Conservation (phyloP, 1,140 invertebrate species). For the Nymphalis io region DNA sequence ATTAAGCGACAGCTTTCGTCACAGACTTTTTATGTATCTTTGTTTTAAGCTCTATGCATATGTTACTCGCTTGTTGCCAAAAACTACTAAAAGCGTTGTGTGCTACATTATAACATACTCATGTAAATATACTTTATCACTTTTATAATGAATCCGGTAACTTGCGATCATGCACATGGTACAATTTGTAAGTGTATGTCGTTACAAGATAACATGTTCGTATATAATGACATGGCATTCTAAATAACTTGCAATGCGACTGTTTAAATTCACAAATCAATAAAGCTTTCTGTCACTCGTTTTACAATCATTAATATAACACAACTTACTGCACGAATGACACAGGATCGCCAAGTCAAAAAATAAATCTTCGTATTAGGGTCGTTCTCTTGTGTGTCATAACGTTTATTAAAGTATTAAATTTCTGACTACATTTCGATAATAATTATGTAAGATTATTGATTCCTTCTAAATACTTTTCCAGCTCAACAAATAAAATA, state of each 20-base stretch:
- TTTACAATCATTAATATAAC: slow-evolving; percentile 43
- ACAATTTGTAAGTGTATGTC: slow-evolving; percentile 15
- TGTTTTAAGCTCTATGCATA: slow-evolving; percentile 39
- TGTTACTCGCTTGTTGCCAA: slow-evolving; percentile 39
- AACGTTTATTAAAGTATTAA: too few relatives aligned
- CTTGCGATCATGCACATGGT: slow-evolving; percentile 65
- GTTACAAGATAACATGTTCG: slow-evolving; percentile 13
- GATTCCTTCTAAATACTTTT: too few relatives aligned
- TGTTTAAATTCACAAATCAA: slow-evolving; percentile 40
- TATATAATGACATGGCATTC: slow-evolving; percentile 29
- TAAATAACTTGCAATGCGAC: slow-evolving; percentile 33
- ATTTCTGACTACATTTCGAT: too few relatives aligned
- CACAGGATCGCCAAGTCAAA: slow-evolving; percentile 53
- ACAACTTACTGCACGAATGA: slow-evolving; percentile 50
- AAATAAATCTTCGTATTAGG: slow-evolving; percentile 46
- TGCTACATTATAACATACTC: slow-evolving; percentile 42
- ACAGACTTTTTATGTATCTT: slow-evolving; percentile 25
- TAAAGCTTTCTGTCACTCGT: slow-evolving; percentile 48
- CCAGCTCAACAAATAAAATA: too few relatives aligned
- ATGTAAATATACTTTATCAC: slow-evolving; percentile 30
- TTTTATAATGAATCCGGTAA: slow-evolving; percentile 34
- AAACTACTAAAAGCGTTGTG: slow-evolving; percentile 52
- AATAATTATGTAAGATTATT: too few relatives aligned
- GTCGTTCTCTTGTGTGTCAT: background rate
- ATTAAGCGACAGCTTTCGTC: slow-evolving; percentile 43